Percentiles rank a stretch among this genome's conserved stretches.
Conservation (phyloP, 1,140 invertebrate genomes). For the Drosophila sechellia region DNA sequence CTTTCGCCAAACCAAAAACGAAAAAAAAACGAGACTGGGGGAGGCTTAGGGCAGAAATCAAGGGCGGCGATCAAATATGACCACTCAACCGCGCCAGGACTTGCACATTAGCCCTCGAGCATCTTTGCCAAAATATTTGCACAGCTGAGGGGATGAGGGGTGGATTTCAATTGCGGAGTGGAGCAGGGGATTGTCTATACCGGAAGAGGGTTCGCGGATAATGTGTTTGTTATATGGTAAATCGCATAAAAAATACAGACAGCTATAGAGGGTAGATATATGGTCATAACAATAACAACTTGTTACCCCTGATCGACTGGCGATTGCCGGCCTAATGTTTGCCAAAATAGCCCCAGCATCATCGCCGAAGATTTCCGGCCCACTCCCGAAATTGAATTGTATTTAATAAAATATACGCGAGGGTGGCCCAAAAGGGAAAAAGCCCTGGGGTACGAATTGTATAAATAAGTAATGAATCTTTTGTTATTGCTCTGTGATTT, state of each 20-base stretch:
- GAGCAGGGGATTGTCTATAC: not conserved
- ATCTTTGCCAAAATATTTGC: constrained; percentile 76
- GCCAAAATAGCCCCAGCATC: constrained; percentile 67
- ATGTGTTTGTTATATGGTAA: constrained; percentile 83
- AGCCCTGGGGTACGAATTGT: constrained; percentile 24
- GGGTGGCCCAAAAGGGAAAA: constrained; percentile 39
- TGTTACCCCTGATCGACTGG: constrained; percentile 37
- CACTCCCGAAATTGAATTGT: constrained; percentile 70
- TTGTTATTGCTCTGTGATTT: constrained; percentile 75
- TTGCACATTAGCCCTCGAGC: constrained; percentile 72
- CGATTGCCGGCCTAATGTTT: constrained; percentile 57
- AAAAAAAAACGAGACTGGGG: constrained; percentile 22
- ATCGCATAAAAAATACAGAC: constrained; percentile 76
- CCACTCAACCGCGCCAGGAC: constrained; percentile 73
- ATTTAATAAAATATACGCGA: constrained; percentile 75
- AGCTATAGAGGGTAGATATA: constrained; percentile 22
- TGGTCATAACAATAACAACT: constrained; percentile 76
- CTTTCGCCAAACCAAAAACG: constrained; percentile 43
- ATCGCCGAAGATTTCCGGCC: constrained; percentile 10
- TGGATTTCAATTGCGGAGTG: not conserved
- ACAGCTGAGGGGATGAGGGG: constrained; percentile 29
- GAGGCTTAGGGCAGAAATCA: constrained; percentile 42
- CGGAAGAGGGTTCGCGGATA: constrained; percentile 41
- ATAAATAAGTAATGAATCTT: constrained; percentile 78
- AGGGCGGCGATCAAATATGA: constrained; percentile 78